Percentiles rank a stretch among this genome's conserved stretches.
phyloP scores from a whole-genome alignment of 1,140 invertebrate genomes.

The Oryzaephilus surinamensis region DNA sequence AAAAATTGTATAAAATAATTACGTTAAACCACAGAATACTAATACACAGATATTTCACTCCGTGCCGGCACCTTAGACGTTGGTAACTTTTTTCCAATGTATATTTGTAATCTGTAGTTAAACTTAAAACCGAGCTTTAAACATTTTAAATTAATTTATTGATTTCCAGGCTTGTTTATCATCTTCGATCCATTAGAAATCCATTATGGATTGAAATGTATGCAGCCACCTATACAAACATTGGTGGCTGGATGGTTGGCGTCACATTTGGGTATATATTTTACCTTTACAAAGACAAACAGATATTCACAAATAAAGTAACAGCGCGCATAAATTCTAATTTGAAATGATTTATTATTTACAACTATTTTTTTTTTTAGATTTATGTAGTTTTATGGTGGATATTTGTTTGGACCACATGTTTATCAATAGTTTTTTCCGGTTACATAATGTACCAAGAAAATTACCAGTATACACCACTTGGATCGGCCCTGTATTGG shows the following conservation, averaged over 20 bases:
- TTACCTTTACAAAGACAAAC: constrained; percentile 8
- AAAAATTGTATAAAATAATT: too few relatives aligned
- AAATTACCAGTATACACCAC: constrained; percentile 10
- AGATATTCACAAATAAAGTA: constrained; percentile 9
- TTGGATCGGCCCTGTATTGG: constrained; percentile 22
- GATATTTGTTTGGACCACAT: constrained; percentile 16
- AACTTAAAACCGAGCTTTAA: neutral
- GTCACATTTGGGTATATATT: constrained; percentile 21
- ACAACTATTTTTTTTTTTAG: constrained; percentile 18
- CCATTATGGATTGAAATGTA: constrained; percentile 2
- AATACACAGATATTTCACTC: too few relatives aligned
- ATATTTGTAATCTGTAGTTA: too few relatives aligned
- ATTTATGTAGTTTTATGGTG: constrained; percentile 21
- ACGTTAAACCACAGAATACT: too few relatives aligned
- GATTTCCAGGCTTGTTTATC: neutral
- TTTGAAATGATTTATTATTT: neutral
- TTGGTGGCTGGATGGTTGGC: constrained; percentile 19
- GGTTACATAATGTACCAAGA: constrained; percentile 17
- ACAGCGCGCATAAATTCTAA: constrained; percentile 9
- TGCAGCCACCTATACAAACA: constrained; percentile 19
- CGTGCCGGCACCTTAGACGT: too few relatives aligned
- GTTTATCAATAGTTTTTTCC: constrained; percentile 17
- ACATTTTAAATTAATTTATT: neutral
- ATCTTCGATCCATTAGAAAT: constrained; percentile 7
- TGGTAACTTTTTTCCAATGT: too few relatives aligned